Conservation (phyloP, 2,113 vertebrate genomes). For the Varanus salvator region DNA sequence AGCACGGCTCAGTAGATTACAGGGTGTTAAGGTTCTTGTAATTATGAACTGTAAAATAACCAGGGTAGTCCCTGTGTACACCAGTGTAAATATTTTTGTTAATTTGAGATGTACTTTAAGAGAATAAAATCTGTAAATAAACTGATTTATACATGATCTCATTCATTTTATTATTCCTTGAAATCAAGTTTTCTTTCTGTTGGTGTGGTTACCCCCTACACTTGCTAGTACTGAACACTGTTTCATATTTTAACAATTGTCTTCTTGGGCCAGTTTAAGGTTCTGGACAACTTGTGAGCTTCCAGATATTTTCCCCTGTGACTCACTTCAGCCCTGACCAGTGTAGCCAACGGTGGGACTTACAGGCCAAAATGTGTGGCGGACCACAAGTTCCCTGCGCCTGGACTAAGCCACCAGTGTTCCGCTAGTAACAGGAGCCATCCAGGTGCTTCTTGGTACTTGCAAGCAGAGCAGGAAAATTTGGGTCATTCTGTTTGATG, state of each 20-base stretch:
- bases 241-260: not conserved
- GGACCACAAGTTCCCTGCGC: too few relatives aligned
- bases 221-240: not conserved
- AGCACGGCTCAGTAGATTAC: constrained; percentile 74
- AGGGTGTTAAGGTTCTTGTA: constrained; percentile 75
- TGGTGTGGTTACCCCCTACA: too few relatives aligned
- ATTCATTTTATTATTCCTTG: not conserved
- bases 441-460: not conserved
- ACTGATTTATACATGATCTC: constrained; percentile 86
- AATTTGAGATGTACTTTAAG: constrained; percentile 89
- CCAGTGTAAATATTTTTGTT: constrained; percentile 95
- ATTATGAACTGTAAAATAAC: constrained; percentile 86
- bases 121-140: constrained; percentile 94
- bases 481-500: not conserved
- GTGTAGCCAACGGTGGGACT: too few relatives aligned
- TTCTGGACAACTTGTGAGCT: too few relatives aligned
- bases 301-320: too few relatives aligned
- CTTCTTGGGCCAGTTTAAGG: not conserved
- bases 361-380: too few relatives aligned
- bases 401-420: not conserved
- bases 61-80: constrained; percentile 84
- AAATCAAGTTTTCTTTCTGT: not conserved
- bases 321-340: too few relatives aligned
- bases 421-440: not conserved
- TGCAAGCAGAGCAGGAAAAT: not conserved